Base-by-base conservation (phyloP, 2,888 invertebrate genomes). In the Drosophila pegasa region DNA sequence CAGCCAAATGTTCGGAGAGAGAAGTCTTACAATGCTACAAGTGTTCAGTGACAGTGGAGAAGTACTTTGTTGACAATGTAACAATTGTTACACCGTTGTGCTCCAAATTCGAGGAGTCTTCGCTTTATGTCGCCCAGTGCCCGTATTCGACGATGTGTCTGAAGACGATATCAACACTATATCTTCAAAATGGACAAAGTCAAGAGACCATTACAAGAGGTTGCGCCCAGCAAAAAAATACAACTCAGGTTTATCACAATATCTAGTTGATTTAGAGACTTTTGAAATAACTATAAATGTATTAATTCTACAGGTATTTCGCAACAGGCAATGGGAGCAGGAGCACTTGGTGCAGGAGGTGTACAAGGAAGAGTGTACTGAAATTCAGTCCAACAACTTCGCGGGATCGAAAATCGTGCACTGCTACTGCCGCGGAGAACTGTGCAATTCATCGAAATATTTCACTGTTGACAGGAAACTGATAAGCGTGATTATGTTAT, bases 131-230 rank as follows among this genome's bases (percentile, higher is more conserved):
- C 68, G 94, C 95, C 6, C 94, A 95, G 71, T 97, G 97, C 90
- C 95, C 96, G 1, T 95, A 94, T 89, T 97, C 97, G 1, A 97
- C 97, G 1, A 95, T 96, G 93, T 97, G 97, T 89, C 94, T 95
- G 93, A 97, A 97, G 91, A 95, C 94, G 87, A 94, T 95, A 51
- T 94, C 94, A 71, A 93, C 94, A 75, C 93, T 94, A 18, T 93
- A 94, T 71, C 93, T 96, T 83, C 94, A 94, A 75, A 94, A 94
- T 87, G 95, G 95, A 29, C 87, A 90, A 41, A 75, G 75, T 18
- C 83, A 90, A 55, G 91, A 92, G 71, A 91, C 92, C 41, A 74
- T 91, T 9, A 91, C 89, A 38, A 93, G 96, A 52, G 96, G 95
- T 79, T 97, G 97, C 89, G 96, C 97, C 0, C 93, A 94, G 5